Evolutionary conservation across 2,888 invertebrate genomes (phyloP).

Genomic region (Cephus runcator): DNA sequence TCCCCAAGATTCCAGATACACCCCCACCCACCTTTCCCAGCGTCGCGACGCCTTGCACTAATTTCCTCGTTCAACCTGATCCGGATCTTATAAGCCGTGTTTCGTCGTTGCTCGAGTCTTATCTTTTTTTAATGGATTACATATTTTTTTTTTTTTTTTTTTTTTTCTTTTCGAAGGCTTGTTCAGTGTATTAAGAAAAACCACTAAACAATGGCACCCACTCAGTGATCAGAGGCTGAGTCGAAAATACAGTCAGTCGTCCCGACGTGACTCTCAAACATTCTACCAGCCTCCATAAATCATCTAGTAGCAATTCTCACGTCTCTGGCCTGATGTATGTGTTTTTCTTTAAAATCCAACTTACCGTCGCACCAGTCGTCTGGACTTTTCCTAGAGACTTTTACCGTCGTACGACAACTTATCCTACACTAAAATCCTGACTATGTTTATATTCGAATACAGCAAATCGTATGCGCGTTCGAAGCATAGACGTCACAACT

Average conservation of each 20-base stretch:
- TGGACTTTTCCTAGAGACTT: background rate
- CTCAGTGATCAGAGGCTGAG: background rate
- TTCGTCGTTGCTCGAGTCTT: background rate
- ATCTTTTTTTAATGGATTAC: too few relatives aligned
- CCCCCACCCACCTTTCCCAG: background rate
- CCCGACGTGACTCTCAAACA: background rate
- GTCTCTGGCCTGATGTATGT: background rate
- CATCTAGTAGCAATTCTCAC: background rate
- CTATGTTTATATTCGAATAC: background rate
- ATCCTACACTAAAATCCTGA: background rate
- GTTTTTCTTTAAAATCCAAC: background rate
- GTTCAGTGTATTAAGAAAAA: too few relatives aligned
- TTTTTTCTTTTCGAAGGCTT: too few relatives aligned
- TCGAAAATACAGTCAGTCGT: background rate
- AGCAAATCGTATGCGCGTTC: background rate
- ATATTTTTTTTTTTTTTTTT: too few relatives aligned
- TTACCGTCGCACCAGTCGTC: background rate
- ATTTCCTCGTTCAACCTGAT: background rate
- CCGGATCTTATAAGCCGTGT: background rate
- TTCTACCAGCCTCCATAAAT: background rate
- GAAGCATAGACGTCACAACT: background rate
- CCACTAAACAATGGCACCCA: background rate
- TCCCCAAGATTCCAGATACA: constrained; percentile 27
- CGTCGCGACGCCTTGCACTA: constrained; percentile 1
- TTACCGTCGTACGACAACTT: background rate